phyloP scores from a whole-genome alignment of 1,140 invertebrate species.

The Drosophila lacertosa region DNA sequence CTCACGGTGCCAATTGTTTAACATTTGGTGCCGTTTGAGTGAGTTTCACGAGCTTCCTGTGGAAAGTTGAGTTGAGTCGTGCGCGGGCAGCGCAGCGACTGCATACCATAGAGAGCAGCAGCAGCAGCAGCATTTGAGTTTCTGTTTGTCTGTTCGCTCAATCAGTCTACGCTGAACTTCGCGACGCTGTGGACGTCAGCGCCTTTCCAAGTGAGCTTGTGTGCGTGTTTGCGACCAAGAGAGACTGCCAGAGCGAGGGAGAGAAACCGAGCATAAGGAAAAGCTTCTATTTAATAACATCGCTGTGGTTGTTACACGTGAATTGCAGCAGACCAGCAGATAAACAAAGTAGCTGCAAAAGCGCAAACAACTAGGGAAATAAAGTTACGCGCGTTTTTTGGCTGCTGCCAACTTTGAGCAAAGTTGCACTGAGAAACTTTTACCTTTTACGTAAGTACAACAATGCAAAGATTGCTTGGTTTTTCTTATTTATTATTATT shows the following conservation, averaged over 20 bases:
- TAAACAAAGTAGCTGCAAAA: conserved; percentile 35
- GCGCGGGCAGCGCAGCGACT: conserved; percentile 27
- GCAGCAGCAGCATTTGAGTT: conserved; percentile 41
- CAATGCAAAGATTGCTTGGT: neutral
- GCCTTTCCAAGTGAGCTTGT: conserved; percentile 12
- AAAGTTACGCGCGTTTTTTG: conserved; percentile 30
- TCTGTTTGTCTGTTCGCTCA: conserved; percentile 32
- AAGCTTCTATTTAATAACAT: conserved; percentile 8
- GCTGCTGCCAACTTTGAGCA: conserved; percentile 15
- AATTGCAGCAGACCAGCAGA: conserved; percentile 49
- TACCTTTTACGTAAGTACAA: conserved; percentile 41
- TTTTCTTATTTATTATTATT: neutral
- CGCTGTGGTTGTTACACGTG: conserved; percentile 54
- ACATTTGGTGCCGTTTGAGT: conserved; percentile 36
- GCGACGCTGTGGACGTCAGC: conserved; percentile 60
- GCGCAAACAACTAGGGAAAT: conserved; percentile 16
- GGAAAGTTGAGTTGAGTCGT: conserved; percentile 47
- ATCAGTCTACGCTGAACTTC: conserved; percentile 72
- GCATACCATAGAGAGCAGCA: conserved; percentile 8
- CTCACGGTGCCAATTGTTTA: conserved; percentile 17
- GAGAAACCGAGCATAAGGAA: conserved; percentile 12
- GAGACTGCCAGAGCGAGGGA: conserved; percentile 6
- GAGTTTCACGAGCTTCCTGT: conserved; percentile 43
- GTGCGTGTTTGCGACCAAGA: conserved; percentile 17
- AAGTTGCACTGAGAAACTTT: conserved; percentile 19